Base-by-base conservation (phyloP, 2,888 invertebrate genomes). In the Phengaris alcon region DNA sequence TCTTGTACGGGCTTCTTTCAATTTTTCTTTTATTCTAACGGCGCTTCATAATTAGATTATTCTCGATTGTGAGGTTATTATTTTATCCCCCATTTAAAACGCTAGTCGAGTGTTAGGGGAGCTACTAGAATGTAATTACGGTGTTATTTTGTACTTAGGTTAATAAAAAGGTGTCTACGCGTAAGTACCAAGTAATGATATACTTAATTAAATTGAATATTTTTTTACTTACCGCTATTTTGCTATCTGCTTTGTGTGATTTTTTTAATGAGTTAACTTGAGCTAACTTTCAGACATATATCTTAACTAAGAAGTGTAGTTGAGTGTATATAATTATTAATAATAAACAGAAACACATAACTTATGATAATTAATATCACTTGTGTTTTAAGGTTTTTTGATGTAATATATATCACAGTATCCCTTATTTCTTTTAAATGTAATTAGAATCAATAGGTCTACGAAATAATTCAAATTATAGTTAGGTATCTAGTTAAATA, bases 1-100 rank as follows among this genome's bases (percentile, higher is more conserved):
- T 88, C 88, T 88, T 88, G 86, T 86, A 84, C 72, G 84, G 51
- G 48, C 72, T 12, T 12, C 54, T 13, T 35, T 13, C 51, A 15
- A 51, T 72, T 72, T 52, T 72, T 72, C 52, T 35, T 52, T 54
- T 72, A 35, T 70, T 51, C 70, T 15, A n/a, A 6, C 70, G 22
- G 7, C 52, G 35, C 72, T 51, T 70, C 52, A 10, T 72, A 54
- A 72, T 72, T 72, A 72, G 72, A 72, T 72, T 35, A 35, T 22
- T 52, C 70, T 51, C 51, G 52, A 72, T 52, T 52, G 54, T 72
- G 52, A 44, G 72, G 72, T 72, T 72, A 52, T 72, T 72, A 82
- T 83, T 83, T 82, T 81, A 81, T 79, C 78, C 78, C 80, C 75
- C 22, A 72, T 72, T 72, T 72, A 52, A 70, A 70, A 72, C 72